Percentiles rank a stretch among this genome's conserved stretches.
Conservation (phyloP, 2,113 vertebrate genomes). For the Pterocles orientalis region DNA sequence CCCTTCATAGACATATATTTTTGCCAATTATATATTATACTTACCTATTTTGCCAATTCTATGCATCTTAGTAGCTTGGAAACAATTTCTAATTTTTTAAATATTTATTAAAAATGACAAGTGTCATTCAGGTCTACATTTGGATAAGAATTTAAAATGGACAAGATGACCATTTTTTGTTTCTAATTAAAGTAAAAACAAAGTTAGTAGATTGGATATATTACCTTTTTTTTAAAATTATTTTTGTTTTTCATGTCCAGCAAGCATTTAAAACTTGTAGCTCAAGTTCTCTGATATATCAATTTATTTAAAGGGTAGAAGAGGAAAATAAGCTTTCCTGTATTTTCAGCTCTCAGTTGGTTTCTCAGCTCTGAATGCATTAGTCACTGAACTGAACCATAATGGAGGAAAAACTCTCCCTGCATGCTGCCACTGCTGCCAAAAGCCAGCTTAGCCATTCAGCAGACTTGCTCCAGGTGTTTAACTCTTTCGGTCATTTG, state of each 20-base stretch:
- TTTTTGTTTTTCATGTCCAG: not conserved
- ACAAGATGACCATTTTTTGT: not conserved
- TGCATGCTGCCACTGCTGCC: not conserved
- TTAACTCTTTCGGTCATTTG: slow-evolving; percentile 38
- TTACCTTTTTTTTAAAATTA: not conserved
- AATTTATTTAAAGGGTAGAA: not conserved
- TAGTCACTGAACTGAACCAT: not conserved
- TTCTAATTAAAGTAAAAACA: not conserved
- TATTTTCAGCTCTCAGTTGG: not conserved
- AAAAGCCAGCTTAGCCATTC: slow-evolving; percentile 31
- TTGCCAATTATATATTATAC: not conserved
- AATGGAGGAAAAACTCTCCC: not conserved
- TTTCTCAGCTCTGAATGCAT: slow-evolving; percentile 41
- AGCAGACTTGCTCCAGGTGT: slow-evolving; percentile 23
- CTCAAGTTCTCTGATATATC: not conserved
- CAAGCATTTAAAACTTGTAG: not conserved
- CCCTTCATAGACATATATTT: not conserved
- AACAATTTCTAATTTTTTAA: not conserved
- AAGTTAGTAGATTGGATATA: not conserved
- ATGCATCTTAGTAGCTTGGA: not conserved
- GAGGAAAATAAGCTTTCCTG: not conserved
- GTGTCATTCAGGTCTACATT: not conserved
- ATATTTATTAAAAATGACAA: not conserved
- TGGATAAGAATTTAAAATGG: not conserved
- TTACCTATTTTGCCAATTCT: not conserved